These are phyloP conservation scores for Rhynchotus rufescens DNA, from an alignment of 2,797 vertebrate genomes.

Conservation along the genomic window DNA sequence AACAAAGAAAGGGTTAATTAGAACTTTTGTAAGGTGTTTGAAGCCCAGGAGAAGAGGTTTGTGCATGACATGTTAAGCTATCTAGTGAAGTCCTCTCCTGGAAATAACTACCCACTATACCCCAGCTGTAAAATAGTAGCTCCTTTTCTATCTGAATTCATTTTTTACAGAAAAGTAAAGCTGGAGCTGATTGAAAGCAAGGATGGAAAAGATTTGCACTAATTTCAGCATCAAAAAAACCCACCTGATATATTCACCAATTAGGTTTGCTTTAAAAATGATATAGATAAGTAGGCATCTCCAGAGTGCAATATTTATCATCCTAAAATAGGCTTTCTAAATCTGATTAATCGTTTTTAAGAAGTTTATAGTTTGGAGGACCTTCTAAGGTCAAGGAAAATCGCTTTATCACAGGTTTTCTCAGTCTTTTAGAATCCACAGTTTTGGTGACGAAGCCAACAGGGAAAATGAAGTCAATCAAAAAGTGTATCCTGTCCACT, in stretches of 20 bases:
- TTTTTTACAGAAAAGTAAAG: neutral
- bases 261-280: neutral
- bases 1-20: conserved; percentile 69
- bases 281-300: neutral
- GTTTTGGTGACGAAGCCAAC: neutral
- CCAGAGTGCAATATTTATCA: neutral
- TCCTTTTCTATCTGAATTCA: neutral
- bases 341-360: neutral
- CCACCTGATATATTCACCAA: fast-evolving
- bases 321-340: neutral
- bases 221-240: neutral
- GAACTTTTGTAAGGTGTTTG: conserved; percentile 6
- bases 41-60: neutral
- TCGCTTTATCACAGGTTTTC: neutral
- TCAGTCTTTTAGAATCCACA: neutral
- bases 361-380: neutral
- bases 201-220: neutral
- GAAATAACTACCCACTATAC: neutral
- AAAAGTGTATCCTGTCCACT: neutral
- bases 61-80: neutral
- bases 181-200: neutral
- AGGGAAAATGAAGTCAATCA: neutral
- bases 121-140: neutral
- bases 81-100: neutral
- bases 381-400: neutral